Percentiles rank a stretch among this genome's conserved stretches.
Evolutionary conservation across 1,140 invertebrate species (phyloP).

Genomic region (Teleopsis dalmanni): DNA sequence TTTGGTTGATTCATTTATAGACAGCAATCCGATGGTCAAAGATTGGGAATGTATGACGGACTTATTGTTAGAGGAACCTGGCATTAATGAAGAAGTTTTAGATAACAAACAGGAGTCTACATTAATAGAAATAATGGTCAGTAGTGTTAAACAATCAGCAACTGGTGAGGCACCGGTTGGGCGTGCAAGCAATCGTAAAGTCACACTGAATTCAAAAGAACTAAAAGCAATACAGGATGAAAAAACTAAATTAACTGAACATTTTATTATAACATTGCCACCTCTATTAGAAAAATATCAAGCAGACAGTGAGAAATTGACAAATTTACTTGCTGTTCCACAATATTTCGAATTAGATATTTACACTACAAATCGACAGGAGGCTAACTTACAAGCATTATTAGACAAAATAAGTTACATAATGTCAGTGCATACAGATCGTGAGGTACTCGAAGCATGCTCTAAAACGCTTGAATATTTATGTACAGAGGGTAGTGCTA

Average conservation of each 20-base stretch:
- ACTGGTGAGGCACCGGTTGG: constrained; percentile 96
- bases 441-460: constrained; percentile 87
- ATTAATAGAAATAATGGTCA: constrained; percentile 97
- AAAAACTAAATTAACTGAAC: constrained; percentile 84
- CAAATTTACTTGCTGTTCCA: constrained; percentile 87
- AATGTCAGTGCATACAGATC: constrained; percentile 82
- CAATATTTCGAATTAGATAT: constrained; percentile 96
- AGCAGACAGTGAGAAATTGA: constrained; percentile 92
- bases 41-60: constrained; percentile 99
- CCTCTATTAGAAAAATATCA: constrained; percentile 87
- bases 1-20: constrained; percentile 97
- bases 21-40: constrained; percentile 98
- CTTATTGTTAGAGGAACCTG: constrained; percentile 88
- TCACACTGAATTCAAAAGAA: constrained; percentile 62
- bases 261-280: constrained; percentile 90
- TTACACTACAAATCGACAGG: constrained; percentile 89
- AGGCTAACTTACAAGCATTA: constrained; percentile 72
- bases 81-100: constrained; percentile 79
- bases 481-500: constrained; percentile 82
- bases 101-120: constrained; percentile 89
- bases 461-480: constrained; percentile 89
- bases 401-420: constrained; percentile 74
- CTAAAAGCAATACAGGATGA: constrained; percentile 82
- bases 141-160: constrained; percentile 94
- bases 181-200: constrained; percentile 68